These are phyloP conservation scores for Halictus ligatus DNA, from an alignment of 2,888 invertebrate genomes.

Conservation along the genomic window DNA sequence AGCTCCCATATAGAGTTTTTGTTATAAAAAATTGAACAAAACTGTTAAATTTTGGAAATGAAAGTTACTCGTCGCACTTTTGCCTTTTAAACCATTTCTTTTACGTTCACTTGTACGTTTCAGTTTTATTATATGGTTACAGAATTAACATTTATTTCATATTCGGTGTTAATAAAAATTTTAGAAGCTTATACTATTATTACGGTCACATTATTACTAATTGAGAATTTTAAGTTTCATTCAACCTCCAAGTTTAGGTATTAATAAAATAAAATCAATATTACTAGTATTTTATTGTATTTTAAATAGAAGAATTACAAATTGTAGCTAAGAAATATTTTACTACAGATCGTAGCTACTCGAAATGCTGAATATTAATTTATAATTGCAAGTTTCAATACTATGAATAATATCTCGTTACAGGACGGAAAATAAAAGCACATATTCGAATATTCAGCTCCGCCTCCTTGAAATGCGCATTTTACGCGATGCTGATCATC, in stretches of 20 bases:
- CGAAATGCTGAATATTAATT: background rate
- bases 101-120: background rate
- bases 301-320: too few relatives aligned
- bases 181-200: too few relatives aligned
- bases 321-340: too few relatives aligned
- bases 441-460: slow-evolving; percentile 8
- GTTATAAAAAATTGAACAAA: background rate
- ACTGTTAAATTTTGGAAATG: too few relatives aligned
- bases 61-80: too few relatives aligned
- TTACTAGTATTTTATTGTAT: background rate
- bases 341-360: background rate
- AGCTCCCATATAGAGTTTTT: background rate
- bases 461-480: slow-evolving; percentile 30
- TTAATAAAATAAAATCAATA: background rate
- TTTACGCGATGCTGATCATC: slow-evolving; percentile 14
- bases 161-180: too few relatives aligned
- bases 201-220: too few relatives aligned
- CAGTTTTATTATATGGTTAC: too few relatives aligned
- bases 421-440: background rate
- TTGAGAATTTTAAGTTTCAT: background rate
- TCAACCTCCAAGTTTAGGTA: background rate
- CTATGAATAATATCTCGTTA: background rate
- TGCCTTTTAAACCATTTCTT: background rate
- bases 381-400: background rate
- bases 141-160: too few relatives aligned